Conservation (phyloP, 2,797 vertebrate genomes). For the Crenichthys baileyi region DNA sequence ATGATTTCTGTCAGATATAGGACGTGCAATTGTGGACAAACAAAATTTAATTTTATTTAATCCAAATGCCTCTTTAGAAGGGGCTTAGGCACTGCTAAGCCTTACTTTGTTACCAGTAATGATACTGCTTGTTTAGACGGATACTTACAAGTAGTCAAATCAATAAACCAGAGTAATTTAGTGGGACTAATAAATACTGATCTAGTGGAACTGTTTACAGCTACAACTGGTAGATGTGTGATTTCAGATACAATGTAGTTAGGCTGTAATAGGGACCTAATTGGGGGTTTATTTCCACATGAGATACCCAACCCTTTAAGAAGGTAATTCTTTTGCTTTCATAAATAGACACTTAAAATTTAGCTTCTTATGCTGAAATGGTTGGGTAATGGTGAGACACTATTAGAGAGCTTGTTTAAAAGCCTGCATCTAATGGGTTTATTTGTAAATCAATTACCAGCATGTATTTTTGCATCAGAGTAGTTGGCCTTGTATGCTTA, state of each 20-base stretch:
- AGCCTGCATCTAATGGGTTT: constrained; percentile 3
- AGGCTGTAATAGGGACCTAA: constrained; percentile 7
- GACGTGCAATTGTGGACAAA: neutral
- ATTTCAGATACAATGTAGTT: constrained; percentile 12
- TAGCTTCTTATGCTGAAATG: neutral
- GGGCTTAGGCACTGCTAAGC: neutral
- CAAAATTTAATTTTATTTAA: neutral
- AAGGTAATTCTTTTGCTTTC: constrained; percentile 4
- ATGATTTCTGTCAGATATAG: neutral
- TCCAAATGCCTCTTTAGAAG: neutral
- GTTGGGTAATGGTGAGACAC: constrained; percentile 1
- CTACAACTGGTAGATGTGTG: neutral
- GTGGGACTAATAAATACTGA: constrained; percentile 19
- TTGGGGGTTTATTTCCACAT: constrained; percentile 12
- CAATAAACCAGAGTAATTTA: constrained; percentile 23
- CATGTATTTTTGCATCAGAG: neutral
- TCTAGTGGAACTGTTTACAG: constrained; percentile 8
- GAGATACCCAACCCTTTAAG: constrained; percentile 1
- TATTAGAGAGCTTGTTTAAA: neutral
- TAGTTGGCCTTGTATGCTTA: neutral
- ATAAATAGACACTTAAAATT: constrained; percentile 10
- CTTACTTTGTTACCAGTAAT: constrained; percentile 3
- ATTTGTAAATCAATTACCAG: constrained; percentile 4
- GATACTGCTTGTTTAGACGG: constrained; percentile 16
- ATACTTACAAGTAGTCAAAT: constrained; percentile 31